Conservation (phyloP, 1,140 invertebrate species). For the Scaptomyza pallida region DNA sequence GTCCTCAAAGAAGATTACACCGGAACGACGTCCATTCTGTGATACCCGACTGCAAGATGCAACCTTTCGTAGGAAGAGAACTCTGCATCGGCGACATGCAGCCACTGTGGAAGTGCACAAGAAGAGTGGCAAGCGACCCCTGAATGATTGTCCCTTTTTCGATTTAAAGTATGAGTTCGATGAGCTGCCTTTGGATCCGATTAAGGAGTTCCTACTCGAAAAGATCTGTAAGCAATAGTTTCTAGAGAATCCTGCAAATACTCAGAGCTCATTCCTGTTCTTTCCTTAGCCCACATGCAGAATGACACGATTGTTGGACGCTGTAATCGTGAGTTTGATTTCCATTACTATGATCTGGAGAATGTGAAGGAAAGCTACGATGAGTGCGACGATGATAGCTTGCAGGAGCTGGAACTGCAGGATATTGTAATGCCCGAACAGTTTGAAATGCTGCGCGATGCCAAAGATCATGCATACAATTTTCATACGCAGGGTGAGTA, state of each 20-base stretch:
- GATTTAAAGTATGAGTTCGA: conserved; percentile 68
- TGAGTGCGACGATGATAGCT: conserved; percentile 64
- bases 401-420: conserved; percentile 49
- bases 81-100: conserved; percentile 17
- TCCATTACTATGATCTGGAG: conserved; percentile 61
- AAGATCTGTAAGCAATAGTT: conserved; percentile 73
- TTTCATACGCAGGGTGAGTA: conserved; percentile 67
- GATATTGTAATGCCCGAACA: conserved; percentile 76
- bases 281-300: conserved; percentile 68
- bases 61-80: conserved; percentile 38
- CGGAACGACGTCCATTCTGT: conserved; percentile 66
- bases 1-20: conserved; percentile 53
- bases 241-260: background rate
- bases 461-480: conserved; percentile 61
- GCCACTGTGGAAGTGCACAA: conserved; percentile 13
- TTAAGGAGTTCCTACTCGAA: conserved; percentile 68
- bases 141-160: conserved; percentile 81
- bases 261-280: background rate
- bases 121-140: conserved; percentile 54
- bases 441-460: conserved; percentile 67
- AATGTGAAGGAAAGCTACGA: conserved; percentile 49
- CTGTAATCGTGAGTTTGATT: conserved; percentile 74
- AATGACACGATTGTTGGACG: conserved; percentile 67
- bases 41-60: conserved; percentile 56
- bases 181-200: conserved; percentile 76